These are phyloP conservation scores for Mamestra configurata DNA, from an alignment of 1,140 invertebrate species.

Conservation along the genomic window DNA sequence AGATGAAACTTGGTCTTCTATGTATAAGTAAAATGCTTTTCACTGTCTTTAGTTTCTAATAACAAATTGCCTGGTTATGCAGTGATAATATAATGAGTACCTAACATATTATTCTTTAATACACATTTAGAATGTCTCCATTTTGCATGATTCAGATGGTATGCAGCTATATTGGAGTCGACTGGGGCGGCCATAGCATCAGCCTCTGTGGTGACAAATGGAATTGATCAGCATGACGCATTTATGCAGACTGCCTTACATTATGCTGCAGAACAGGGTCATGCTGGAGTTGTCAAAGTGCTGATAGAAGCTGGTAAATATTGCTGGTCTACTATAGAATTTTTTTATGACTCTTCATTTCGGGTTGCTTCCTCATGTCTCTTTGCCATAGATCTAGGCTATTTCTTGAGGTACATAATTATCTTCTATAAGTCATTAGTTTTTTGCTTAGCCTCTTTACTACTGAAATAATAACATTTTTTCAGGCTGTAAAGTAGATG, in stretches of 20 bases:
- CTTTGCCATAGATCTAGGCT: too few species aligned
- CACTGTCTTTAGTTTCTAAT: too few species aligned
- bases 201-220: constrained; percentile 72
- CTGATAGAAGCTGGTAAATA: constrained; percentile 76
- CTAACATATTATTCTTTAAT: too few species aligned
- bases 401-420: too few species aligned
- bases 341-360: too few species aligned
- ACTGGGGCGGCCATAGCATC: constrained; percentile 80
- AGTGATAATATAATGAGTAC: too few species aligned
- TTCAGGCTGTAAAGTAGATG: constrained; percentile 80
- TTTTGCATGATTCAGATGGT: constrained; percentile 73
- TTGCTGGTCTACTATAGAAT: constrained; percentile 5
- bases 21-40: constrained; percentile 75
- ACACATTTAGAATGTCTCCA: neutral
- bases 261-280: constrained; percentile 81
- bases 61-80: too few species aligned
- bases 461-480: constrained; percentile 48
- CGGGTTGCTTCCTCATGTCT: too few species aligned
- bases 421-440: neutral
- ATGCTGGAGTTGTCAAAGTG: constrained; percentile 71
- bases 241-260: constrained; percentile 83
- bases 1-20: constrained; percentile 84
- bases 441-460: too few species aligned
- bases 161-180: constrained; percentile 82
- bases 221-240: constrained; percentile 82